Conservation (phyloP, 2,113 vertebrate genomes). For the Spilogale gracilis region DNA sequence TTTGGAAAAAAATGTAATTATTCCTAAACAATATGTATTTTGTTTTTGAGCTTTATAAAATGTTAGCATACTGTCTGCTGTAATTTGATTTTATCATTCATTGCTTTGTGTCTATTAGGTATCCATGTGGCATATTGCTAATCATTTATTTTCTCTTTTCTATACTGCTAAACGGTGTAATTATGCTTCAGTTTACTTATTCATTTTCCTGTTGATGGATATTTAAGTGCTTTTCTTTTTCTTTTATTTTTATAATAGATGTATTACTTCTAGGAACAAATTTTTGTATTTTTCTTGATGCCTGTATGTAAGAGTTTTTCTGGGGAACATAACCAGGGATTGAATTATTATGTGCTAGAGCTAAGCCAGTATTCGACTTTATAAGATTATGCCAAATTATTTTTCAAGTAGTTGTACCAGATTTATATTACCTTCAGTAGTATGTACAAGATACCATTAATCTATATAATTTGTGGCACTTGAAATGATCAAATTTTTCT, state of each 20-base stretch:
- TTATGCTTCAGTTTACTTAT: background rate
- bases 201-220: background rate
- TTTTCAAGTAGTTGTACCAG: background rate
- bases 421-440: background rate
- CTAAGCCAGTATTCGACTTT: constrained; percentile 18
- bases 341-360: background rate
- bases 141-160: background rate
- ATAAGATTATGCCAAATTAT: constrained; percentile 37
- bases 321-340: background rate
- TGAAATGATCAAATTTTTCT: constrained; percentile 44
- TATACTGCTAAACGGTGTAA: background rate
- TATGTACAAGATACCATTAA: background rate
- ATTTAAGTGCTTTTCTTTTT: background rate
- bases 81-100: background rate
- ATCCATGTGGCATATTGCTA: background rate
- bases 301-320: background rate
- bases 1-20: background rate
- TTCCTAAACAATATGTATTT: background rate
- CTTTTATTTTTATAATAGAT: constrained; percentile 25
- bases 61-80: background rate
- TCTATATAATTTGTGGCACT: constrained; percentile 12
- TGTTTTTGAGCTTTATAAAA: constrained; percentile 17
- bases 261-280: background rate
- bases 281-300: background rate
- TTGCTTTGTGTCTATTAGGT: background rate